Conservation (phyloP, 2,888 invertebrate genomes). For the Acrobasis suavella region DNA sequence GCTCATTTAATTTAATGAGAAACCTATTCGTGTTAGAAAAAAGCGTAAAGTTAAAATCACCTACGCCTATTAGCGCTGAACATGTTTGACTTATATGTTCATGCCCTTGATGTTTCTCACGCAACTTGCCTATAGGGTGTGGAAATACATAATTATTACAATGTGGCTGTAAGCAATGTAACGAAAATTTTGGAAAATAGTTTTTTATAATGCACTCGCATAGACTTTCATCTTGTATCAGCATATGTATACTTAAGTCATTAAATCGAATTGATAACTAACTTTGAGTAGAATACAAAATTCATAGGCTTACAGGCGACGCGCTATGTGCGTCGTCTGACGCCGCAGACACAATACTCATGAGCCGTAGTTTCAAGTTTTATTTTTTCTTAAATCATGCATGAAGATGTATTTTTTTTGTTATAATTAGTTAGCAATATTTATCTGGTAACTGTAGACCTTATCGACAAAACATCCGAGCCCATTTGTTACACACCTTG, state of each 20-base stretch:
- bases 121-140: not conserved
- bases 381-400: no score
- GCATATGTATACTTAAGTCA: no score
- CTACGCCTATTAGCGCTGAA: conserved; percentile 21
- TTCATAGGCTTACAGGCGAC: no score
- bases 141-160: not conserved
- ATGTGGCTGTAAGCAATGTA: not conserved
- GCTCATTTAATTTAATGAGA: conserved; percentile 76
- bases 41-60: conserved; percentile 11
- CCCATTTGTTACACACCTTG: conserved; percentile 35
- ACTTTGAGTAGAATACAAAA: no score
- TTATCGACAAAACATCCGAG: not conserved
- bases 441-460: not conserved
- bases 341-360: no score
- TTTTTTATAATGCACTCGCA: no score
- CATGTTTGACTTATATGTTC: conserved; percentile 12
- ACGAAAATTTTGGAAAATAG: not conserved
- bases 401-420: no score
- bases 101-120: conserved; percentile 5
- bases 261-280: no score
- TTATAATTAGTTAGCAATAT: no score
- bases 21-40: conserved; percentile 40
- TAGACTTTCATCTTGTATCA: no score
- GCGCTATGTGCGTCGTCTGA: no score
- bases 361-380: no score